A percentile compares a stretch with the other conserved stretches of the same genome.
Evolutionary conservation across 2,797 vertebrate species (phyloP).

Genomic region (Argyrosomus regius): DNA sequence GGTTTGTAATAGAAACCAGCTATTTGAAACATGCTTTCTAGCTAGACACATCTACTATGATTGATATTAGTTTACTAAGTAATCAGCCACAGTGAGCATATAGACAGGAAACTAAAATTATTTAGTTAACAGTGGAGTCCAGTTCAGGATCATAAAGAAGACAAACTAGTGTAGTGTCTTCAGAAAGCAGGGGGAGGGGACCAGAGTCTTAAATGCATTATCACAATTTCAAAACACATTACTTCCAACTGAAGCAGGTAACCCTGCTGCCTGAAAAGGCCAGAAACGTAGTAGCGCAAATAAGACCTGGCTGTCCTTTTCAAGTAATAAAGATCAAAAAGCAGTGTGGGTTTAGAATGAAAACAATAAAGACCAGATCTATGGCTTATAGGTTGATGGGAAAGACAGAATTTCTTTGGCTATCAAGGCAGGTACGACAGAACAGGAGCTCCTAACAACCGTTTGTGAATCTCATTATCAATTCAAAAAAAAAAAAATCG

Average conservation of each 20-base stretch:
- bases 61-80: constrained; percentile 76
- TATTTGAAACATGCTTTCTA: constrained; percentile 92
- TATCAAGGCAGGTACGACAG: constrained; percentile 78
- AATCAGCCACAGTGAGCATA: constrained; percentile 84
- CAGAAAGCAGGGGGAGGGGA: constrained; percentile 77
- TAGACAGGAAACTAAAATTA: constrained; percentile 58
- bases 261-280: constrained; percentile 68
- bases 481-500: constrained; percentile 41
- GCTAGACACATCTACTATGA: constrained; percentile 67
- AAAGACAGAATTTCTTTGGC: constrained; percentile 93
- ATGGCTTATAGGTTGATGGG: constrained; percentile 75
- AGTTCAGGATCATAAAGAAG: constrained; percentile 87
- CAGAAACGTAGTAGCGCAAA: constrained; percentile 90
- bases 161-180: constrained; percentile 69
- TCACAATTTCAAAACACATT: constrained; percentile 83
- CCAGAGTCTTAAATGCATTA: constrained; percentile 84
- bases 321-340: constrained; percentile 80
- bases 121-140: constrained; percentile 80
- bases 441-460: constrained; percentile 40
- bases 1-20: constrained; percentile 98
- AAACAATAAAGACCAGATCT: constrained; percentile 53
- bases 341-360: constrained; percentile 53
- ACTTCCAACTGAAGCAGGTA: constrained; percentile 68
- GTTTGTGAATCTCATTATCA: constrained; percentile 42
- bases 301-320: constrained; percentile 90